Evolutionary conservation across 1,140 invertebrate species (phyloP), one percentile per base, ranked within the genome.

Genomic region (Lineus longissimus): DNA sequence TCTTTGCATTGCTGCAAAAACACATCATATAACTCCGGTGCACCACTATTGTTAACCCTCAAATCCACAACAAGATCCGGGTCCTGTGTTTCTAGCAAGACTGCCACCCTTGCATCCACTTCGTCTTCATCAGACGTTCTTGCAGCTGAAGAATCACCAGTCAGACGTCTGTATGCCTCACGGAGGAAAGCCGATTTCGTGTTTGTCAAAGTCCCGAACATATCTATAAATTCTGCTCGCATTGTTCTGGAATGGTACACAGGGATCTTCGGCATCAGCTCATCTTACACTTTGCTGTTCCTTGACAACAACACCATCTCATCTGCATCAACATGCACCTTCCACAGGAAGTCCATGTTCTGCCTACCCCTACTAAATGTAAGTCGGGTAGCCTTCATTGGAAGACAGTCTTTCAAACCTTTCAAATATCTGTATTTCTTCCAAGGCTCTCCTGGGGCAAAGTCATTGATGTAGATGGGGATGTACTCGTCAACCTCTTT

Each of bases 41-140:
- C 19, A 27, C 47, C 47, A 9, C 25, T 19, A 51, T 51, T 65
- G 41, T 59, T 43, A 2, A 31, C 17, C 62, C 65, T 58, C 36
- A 66, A 17, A 33, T 66, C 65, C 23, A 55, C 43, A 25, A 66
- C 30, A 36, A 63, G 45, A 54, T 66, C 45, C 4, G 25, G 4
- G 25, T 51, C 47, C 47, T 27, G 19, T 23, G 47, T 23, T 4
- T 51, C 47, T n/a, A 51, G n/a, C n/a, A 51, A 23, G 25, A 51
- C 19, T 27, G 19, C 25, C 9, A 51, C 47, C n/a, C 47, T 19
- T 51, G 47, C n/a, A 51, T 51, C 47, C n/a, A 51, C 25, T n/a
- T 23, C 25, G 6, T 19, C 47, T n/a, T 51, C 19, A 19, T 51
- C 47, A 11, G 55, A 17, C 7, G 23, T 29, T 57, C 27, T 27